Evolutionary conservation across 35 echinoderm and acorn worm species (phyloP), one percentile per base, ranked within the genome.

Genomic region (Acanthaster planci): DNA sequence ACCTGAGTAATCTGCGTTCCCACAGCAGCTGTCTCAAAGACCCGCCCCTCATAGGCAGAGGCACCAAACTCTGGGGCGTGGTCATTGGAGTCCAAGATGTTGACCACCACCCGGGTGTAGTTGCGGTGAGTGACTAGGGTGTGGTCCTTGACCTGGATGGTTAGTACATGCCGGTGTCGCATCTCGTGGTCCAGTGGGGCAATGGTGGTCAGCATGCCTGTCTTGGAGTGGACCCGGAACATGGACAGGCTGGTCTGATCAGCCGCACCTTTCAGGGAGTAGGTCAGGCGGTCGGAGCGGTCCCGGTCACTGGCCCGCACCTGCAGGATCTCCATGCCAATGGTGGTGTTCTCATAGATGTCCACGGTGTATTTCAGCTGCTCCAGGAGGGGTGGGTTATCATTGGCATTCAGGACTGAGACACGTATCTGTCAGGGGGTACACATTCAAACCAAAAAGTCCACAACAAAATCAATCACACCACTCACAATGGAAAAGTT

Each of bases 11-110:
- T 86, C 7, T 67, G 55, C 0, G 96, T 92, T 6, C 89, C 86
- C 0, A 90, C 77, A 8, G 92, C 96, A 0, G 96, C 96, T 1
- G 85, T 99, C 79, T 99, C 96, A 53, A 86, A 99, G 51, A 99
- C 96, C 76, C 90, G 89, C 29, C 96, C 96, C 23, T 84, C 60
- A 78, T 94, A 99, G 32, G 78, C 82, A 26, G 85, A 80, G 0
- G 92, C 77, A 29, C 89, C 79, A 51, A 94, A 99, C 38, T 87
- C 76, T 16, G 96, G 96, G 55, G 84, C 85, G 89, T 99, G 96
- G 55, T 99, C 96, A 47, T 99, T 99, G 67, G 81, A 81, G 40
- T 99, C 96, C 39, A 85, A 23, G 0, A 99, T 84, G 5, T 55
- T 86, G 52, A 99, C 82, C 10, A 99, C 54, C 7, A 99, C 96